Percentiles rank a stretch among this genome's conserved stretches.
These are phyloP conservation scores for Thymelicus lineola DNA, from an alignment of 2,888 invertebrate species.

Conservation along the genomic window DNA sequence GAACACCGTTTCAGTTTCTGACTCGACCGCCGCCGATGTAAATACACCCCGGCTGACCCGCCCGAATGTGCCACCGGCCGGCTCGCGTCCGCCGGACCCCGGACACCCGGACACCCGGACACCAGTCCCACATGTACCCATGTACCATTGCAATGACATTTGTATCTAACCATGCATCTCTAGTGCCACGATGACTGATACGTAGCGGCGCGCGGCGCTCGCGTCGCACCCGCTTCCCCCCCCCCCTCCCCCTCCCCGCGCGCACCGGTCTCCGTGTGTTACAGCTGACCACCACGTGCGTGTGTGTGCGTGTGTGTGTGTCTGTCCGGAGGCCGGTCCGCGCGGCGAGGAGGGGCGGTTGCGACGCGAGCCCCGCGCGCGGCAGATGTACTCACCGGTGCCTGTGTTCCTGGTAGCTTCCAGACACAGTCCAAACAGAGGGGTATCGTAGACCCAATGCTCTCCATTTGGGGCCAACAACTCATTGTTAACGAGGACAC, in stretches of 20 bases:
- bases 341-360: constrained; percentile 39
- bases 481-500: constrained; percentile 99
- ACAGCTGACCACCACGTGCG: too few species aligned
- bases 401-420: constrained; percentile 88
- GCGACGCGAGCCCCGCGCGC: constrained; percentile 37
- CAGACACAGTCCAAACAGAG: constrained; percentile 96
- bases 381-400: constrained; percentile 61
- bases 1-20: constrained; percentile 55
- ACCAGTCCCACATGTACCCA: not conserved
- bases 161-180: constrained; percentile 44
- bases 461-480: constrained; percentile 99
- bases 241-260: constrained; percentile 36
- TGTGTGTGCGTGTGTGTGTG: too few species aligned
- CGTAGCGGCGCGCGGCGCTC: constrained; percentile 31
- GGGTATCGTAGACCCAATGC: constrained; percentile 99
- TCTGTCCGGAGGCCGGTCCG: constrained; percentile 25
- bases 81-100: constrained; percentile 40
- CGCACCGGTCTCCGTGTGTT: constrained; percentile 9
- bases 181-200: constrained; percentile 31
- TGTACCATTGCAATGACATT: constrained; percentile 42
- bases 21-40: constrained; percentile 54
- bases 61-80: constrained; percentile 44
- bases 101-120: too few species aligned
- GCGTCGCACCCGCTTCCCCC: constrained; percentile 41
- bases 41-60: constrained; percentile 50